A percentile compares a stretch with the other conserved stretches of the same genome.
Evolutionary conservation across 2,113 vertebrate species (phyloP).

Genomic region (Gavia stellata): DNA sequence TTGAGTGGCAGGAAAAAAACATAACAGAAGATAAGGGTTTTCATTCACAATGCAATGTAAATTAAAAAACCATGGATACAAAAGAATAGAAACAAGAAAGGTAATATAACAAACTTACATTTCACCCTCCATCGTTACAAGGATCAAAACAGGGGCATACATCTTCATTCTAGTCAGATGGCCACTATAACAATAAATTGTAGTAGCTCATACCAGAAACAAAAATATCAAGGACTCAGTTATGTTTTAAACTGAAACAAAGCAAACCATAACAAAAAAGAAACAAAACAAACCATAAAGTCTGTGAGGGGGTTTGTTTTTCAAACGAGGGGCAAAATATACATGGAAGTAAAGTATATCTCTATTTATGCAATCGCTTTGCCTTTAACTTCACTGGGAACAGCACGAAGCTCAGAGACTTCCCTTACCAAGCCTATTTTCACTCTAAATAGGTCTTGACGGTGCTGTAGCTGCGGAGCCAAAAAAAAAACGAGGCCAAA

Average conservation of each 20-base stretch:
- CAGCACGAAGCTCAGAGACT: not conserved
- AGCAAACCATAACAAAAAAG: not conserved
- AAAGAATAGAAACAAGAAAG: constrained; percentile 56
- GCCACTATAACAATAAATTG: constrained; percentile 30
- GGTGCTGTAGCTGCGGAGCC: not conserved
- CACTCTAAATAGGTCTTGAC: constrained; percentile 31
- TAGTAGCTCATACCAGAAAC: constrained; percentile 6
- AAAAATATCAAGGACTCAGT: not conserved
- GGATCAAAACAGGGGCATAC: constrained; percentile 43
- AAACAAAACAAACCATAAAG: not conserved
- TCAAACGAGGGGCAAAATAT: not conserved
- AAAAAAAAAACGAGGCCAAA: constrained; percentile 24
- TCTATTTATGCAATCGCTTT: not conserved
- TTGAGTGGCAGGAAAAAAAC: constrained; percentile 55
- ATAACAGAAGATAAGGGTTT: constrained; percentile 54
- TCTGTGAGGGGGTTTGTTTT: not conserved
- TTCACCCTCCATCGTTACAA: constrained; percentile 26
- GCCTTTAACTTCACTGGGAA: not conserved
- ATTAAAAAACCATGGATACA: constrained; percentile 61
- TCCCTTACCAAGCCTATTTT: constrained; percentile 12
- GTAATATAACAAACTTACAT: constrained; percentile 50
- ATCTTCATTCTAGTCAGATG: constrained; percentile 49
- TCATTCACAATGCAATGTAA: constrained; percentile 54
- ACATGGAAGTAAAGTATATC: not conserved
- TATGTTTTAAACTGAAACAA: constrained; percentile 1